phyloP scores from a whole-genome alignment of 2,797 vertebrate species.

The Champsocephalus gunnari region DNA sequence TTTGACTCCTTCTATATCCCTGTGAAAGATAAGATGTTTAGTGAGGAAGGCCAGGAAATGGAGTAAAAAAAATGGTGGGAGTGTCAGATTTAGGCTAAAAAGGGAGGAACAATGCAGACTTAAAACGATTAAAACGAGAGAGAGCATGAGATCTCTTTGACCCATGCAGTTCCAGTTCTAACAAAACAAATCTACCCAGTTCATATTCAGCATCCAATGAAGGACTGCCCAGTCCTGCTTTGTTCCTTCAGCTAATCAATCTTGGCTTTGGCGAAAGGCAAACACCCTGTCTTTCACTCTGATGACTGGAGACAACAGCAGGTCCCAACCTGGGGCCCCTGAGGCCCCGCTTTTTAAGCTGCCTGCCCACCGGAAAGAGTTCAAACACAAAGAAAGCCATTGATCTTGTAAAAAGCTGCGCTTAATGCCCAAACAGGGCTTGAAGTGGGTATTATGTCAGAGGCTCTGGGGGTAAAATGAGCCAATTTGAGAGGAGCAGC shows the following conservation, averaged over 20 bases:
- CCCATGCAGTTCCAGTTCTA: constrained; percentile 57
- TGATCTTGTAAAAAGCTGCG: constrained; percentile 71
- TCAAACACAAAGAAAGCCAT: constrained; percentile 78
- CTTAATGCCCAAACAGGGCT: constrained; percentile 74
- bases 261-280: constrained; percentile 69
- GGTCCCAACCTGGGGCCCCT: constrained; percentile 70
- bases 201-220: constrained; percentile 45
- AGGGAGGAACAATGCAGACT: constrained; percentile 50
- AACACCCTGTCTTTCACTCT: constrained; percentile 69
- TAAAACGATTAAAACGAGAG: constrained; percentile 38
- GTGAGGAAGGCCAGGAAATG: constrained; percentile 46
- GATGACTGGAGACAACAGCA: constrained; percentile 71
- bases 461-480: constrained; percentile 77
- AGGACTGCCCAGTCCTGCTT: constrained; percentile 47
- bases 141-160: constrained; percentile 64
- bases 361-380: constrained; percentile 74
- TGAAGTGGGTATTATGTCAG: constrained; percentile 80
- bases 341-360: constrained; percentile 65
- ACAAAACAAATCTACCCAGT: constrained; percentile 60
- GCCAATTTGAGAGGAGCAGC: constrained; percentile 81
- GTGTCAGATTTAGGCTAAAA: constrained; percentile 53
- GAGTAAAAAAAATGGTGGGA: constrained; percentile 31
- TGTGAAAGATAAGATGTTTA: constrained; percentile 66
- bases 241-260: constrained; percentile 76
- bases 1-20: constrained; percentile 53